These are phyloP conservation scores for Punctoribates punctum DNA, from an alignment of 2,888 invertebrate species.

Conservation along the genomic window DNA sequence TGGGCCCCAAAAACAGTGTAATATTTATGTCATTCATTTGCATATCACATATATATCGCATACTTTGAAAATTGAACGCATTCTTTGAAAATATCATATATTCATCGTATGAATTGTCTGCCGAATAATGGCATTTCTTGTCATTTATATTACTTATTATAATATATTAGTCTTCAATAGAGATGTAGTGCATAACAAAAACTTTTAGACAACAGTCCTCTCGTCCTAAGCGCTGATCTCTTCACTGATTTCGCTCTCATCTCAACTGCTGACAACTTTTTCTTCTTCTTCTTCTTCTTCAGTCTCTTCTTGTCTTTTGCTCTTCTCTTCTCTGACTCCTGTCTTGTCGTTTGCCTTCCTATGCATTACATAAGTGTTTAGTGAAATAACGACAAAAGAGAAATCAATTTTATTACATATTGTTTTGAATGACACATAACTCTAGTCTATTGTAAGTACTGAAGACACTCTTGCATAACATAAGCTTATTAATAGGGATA, in stretches of 20 bases:
- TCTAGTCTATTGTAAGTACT: neutral
- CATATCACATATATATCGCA: neutral
- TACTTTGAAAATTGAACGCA: neutral
- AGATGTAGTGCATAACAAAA: neutral
- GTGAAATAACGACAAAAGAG: conserved; percentile 1
- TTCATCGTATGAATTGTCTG: neutral
- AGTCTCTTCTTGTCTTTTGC: too few relatives aligned
- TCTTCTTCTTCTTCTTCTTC: conserved; percentile 4
- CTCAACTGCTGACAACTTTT: conserved; percentile 1
- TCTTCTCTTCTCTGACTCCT: neutral
- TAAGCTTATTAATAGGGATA: neutral
- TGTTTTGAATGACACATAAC: conserved; percentile 12
- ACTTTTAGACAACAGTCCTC: neutral
- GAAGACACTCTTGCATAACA: neutral
- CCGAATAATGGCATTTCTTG: neutral
- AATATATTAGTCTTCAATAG: conserved; percentile 25
- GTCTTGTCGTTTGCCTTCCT: neutral
- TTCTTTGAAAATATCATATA: conserved; percentile 1
- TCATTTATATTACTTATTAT: conserved; percentile 30
- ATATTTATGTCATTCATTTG: conserved; percentile 15
- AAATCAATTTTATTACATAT: conserved; percentile 24
- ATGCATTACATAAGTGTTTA: conserved; percentile 17
- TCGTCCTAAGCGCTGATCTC: neutral
- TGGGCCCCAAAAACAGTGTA: too few relatives aligned
- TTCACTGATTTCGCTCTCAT: neutral